phyloP scores from a whole-genome alignment of 2,888 invertebrate species.

The Linnaemya tessellans region DNA sequence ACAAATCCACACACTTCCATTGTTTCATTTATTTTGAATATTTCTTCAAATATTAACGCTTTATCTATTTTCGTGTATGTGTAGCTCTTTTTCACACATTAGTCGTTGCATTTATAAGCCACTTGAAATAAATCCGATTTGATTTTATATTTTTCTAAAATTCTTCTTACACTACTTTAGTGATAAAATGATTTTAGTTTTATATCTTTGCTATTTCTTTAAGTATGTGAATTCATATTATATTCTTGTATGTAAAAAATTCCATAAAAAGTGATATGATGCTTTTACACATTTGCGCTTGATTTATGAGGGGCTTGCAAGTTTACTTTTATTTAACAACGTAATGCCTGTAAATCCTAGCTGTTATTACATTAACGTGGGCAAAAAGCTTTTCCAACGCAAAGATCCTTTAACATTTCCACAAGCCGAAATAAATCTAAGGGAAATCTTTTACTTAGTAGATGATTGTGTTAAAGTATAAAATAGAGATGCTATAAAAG shows the following conservation, averaged over 20 bases:
- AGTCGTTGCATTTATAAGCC: conserved; percentile 9
- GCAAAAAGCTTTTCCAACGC: conserved; percentile 3
- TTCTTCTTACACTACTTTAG: conserved; percentile 25
- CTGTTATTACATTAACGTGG: conserved; percentile 59
- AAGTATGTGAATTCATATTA: conserved; percentile 1
- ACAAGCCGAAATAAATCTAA: background rate
- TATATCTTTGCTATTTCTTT: conserved; percentile 9
- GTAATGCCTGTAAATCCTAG: conserved; percentile 68
- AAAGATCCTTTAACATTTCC: background rate
- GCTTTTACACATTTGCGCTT: conserved; percentile 55
- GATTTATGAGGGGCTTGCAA: conserved; percentile 66
- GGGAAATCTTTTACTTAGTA: conserved; percentile 45
- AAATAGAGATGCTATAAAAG: conserved; percentile 23
- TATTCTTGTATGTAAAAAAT: conserved; percentile 7
- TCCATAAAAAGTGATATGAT: conserved; percentile 25
- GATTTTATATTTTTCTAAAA: conserved; percentile 19
- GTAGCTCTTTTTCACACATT: background rate
- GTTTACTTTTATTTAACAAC: conserved; percentile 66
- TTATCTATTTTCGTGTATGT: background rate
- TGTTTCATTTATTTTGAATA: background rate
- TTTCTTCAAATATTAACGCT: conserved; percentile 1
- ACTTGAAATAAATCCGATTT: conserved; percentile 51
- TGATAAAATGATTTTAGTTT: conserved; percentile 38
- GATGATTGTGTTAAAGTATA: conserved; percentile 13
- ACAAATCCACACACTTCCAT: background rate